Evolutionary conservation across 53 echinoderm and acorn worm species (phyloP).

Genomic region (Paelopatides confundens): DNA sequence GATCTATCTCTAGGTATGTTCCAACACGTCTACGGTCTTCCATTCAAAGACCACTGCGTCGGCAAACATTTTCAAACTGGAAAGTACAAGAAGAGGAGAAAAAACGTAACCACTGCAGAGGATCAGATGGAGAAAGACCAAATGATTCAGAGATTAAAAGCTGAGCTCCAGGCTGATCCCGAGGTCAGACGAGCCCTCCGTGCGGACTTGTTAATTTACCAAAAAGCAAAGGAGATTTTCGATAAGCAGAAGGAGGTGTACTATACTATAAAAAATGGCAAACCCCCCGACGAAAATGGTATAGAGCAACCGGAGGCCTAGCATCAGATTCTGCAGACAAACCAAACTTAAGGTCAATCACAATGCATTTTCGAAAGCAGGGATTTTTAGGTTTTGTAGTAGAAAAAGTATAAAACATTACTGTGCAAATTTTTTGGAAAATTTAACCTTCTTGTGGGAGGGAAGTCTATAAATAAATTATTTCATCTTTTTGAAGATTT

Average conservation of each 20-base stretch:
- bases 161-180: conserved; percentile 55
- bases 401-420: background rate
- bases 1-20: conserved; percentile 80
- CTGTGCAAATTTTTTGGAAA: background rate
- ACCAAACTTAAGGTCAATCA: background rate
- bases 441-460: background rate
- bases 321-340: background rate
- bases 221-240: conserved; percentile 61
- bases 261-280: conserved; percentile 30
- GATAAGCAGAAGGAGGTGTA: conserved; percentile 47
- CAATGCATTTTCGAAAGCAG: background rate
- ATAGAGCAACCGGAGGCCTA: background rate
- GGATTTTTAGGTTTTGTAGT: background rate
- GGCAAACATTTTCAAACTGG: conserved; percentile 62
- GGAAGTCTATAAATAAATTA: too few species aligned
- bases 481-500: too few species aligned
- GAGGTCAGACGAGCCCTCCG: conserved; percentile 55
- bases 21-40: conserved; percentile 81
- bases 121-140: conserved; percentile 46
- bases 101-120: background rate
- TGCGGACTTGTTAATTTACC: conserved; percentile 55
- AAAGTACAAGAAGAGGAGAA: conserved; percentile 36
- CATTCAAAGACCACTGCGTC: conserved; percentile 72
- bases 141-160: conserved; percentile 28
- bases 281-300: background rate